Evolutionary conservation across 2,113 vertebrate species (phyloP).

Genomic region (Mixornis gularis): DNA sequence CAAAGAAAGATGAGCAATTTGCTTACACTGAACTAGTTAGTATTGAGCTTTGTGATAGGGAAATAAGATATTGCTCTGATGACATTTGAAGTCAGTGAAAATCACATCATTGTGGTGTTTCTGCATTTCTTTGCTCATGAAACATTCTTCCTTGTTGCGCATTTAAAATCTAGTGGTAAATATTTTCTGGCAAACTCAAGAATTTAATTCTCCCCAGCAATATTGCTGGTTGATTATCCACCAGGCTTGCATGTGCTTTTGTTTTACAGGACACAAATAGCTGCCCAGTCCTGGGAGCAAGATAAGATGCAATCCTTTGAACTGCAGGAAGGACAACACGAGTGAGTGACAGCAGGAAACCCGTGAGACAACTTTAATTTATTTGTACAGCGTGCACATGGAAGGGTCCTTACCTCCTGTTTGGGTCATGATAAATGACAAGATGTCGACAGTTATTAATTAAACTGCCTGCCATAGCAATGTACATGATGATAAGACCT

Average conservation of each 20-base stretch:
- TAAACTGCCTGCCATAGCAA: constrained; percentile 53
- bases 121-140: not conserved
- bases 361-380: constrained; percentile 43
- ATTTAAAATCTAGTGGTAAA: not conserved
- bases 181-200: accelerated
- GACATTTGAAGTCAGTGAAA: not conserved
- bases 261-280: not conserved
- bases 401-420: constrained; percentile 35
- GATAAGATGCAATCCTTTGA: not conserved
- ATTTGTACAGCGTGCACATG: not conserved
- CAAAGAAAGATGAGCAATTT: not conserved
- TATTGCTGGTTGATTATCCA: not conserved
- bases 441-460: constrained; percentile 70
- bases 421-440: constrained; percentile 70
- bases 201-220: not conserved
- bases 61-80: not conserved
- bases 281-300: not conserved
- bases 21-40: accelerated
- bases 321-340: not conserved
- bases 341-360: constrained; percentile 3
- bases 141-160: not conserved
- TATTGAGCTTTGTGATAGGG: not conserved
- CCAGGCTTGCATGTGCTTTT: not conserved
- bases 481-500: constrained; percentile 23
- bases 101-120: not conserved